phyloP scores from a whole-genome alignment of 2,888 invertebrate species.

The Morpho deidamia region DNA sequence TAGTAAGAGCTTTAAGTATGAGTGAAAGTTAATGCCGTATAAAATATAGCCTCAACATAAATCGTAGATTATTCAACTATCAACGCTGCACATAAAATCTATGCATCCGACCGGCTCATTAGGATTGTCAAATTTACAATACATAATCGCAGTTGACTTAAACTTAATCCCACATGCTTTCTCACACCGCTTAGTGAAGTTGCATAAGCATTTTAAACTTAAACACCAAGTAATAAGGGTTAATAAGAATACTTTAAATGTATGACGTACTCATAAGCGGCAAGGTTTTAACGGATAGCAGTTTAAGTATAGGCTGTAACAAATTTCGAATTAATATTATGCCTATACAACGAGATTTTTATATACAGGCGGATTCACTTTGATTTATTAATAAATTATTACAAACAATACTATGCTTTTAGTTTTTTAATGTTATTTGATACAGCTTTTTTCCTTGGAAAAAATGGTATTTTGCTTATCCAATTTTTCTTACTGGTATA shows the following conservation, averaged over 20 bases:
- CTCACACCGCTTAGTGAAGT: constrained; percentile 19
- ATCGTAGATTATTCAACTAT: constrained; percentile 5
- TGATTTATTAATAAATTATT: no score
- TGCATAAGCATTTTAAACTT: constrained; percentile 8
- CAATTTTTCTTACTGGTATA: no score
- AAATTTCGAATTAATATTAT: constrained; percentile 74
- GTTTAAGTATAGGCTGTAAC: constrained; percentile 72
- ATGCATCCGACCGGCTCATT: constrained; percentile 14
- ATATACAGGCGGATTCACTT: constrained; percentile 1
- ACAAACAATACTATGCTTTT: no score
- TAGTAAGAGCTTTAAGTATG: background rate
- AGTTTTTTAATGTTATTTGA: no score
- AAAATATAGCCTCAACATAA: constrained; percentile 2
- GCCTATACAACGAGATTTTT: constrained; percentile 37
- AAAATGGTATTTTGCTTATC: no score
- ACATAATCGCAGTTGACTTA: constrained; percentile 25
- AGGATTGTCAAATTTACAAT: constrained; percentile 27
- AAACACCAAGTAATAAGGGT: constrained; percentile 3
- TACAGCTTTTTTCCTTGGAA: no score
- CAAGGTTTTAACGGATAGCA: constrained; percentile 48
- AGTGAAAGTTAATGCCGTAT: background rate
- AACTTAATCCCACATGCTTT: constrained; percentile 24
- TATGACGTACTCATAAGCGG: constrained; percentile 46
- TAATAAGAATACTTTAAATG: constrained; percentile 20
- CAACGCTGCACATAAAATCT: constrained; percentile 14